Evolutionary conservation across 2,797 vertebrate genomes (phyloP).

Genomic region (Ptychadena robeensis): DNA sequence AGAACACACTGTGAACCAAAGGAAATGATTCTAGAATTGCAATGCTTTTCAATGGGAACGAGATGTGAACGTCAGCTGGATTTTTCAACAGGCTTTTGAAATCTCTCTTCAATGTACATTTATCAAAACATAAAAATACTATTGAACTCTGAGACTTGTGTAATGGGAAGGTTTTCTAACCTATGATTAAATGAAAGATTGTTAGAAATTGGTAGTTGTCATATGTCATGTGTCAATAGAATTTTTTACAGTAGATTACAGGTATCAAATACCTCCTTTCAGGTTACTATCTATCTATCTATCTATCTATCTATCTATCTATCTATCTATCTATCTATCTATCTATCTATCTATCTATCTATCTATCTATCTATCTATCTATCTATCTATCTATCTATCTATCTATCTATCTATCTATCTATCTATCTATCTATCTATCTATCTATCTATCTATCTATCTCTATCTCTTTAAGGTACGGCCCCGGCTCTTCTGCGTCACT

Average conservation of each 20-base stretch:
- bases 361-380: too few relatives aligned
- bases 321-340: not conserved
- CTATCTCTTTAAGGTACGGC: too few relatives aligned
- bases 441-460: too few relatives aligned
- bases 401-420: too few relatives aligned
- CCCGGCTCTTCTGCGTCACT: too few relatives aligned
- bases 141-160: not conserved
- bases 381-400: too few relatives aligned
- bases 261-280: too few relatives aligned
- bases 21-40: slow-evolving; percentile 51
- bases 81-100: slow-evolving; percentile 22
- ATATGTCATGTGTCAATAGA: not conserved
- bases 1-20: slow-evolving; percentile 56
- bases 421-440: too few relatives aligned
- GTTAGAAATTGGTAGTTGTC: not conserved
- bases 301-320: not conserved
- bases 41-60: slow-evolving; percentile 50
- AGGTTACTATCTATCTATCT: too few relatives aligned
- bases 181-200: not conserved
- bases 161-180: not conserved
- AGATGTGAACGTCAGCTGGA: slow-evolving; percentile 43
- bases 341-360: too few relatives aligned
- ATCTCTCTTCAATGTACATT: not conserved
- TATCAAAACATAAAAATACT: not conserved
- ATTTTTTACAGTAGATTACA: too few relatives aligned